Base-by-base conservation (phyloP, 2,797 vertebrate genomes). In the Alca torda region DNA sequence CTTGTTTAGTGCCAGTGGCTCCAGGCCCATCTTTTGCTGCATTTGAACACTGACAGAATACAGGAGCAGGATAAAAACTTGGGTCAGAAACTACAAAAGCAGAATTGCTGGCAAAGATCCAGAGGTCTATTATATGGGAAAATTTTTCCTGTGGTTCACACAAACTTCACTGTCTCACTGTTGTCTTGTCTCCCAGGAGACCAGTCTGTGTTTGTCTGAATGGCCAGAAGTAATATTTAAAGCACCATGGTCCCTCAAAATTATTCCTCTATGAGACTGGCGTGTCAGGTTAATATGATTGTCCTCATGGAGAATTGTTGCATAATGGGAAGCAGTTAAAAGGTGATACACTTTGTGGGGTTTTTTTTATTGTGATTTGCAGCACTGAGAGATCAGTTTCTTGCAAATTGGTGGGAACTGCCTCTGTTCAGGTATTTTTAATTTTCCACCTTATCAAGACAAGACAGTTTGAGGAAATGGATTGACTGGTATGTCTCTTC, bases 71-170 rank as follows among this genome's bases (percentile, higher is more conserved):
- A 37, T 57, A 73, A 89, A 79, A 90, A 60, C 51, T 41, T 63
- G 59, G 21, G 50, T 85, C 75, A 84, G 54, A 73, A 89, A 73
- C 59, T 83, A 94, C 33, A 76, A 79, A 87, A 91, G 67, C 43
- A 64, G 46, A 87, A 87, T 77, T 84, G 43, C 54, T 83, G 93
- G 88, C 92, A 83, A 81, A 63, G 53, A 70, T 90, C 76, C 90
- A 91, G 46, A 77, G 28, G 30, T 43, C 68, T 46, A 60, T 92
- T 95, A 75, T 59, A 61, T 69, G n/a, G 57, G 59, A 65, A 63
- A 19, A 46, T 54, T 70, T 74, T 80, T 92, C 68, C 76, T 74
- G 57, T 72, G 60, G 39, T 67, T 87, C 51, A 67, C 60, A 77
- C 35, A 64, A 31, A 81, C 53, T n/a, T 86, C 30, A n/a, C 39